phyloP scores from a whole-genome alignment of 2,888 invertebrate genomes.

The Hololepta plana region DNA sequence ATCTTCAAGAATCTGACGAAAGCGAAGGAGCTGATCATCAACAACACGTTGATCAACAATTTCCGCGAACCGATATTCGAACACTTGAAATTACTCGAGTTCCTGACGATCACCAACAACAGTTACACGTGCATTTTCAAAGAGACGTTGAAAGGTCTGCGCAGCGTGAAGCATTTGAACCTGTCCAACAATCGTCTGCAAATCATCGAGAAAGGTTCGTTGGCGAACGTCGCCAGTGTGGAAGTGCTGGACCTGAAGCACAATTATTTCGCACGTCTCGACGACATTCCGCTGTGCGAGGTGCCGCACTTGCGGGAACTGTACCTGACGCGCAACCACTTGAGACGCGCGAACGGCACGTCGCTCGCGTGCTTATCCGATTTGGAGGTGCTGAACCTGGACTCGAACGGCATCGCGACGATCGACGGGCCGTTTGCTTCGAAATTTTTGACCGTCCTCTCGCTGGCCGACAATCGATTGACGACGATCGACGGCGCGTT shows the following conservation, averaged over 20 bases:
- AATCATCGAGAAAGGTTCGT: slow-evolving; percentile 1
- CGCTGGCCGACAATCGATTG: too few species aligned
- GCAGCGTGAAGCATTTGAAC: slow-evolving; percentile 1
- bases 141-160: not conserved
- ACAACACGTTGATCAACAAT: slow-evolving; percentile 10
- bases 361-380: slow-evolving; percentile 3
- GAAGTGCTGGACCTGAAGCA: slow-evolving; percentile 2
- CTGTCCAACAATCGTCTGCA: not conserved
- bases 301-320: not conserved
- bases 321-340: not conserved
- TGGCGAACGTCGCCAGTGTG: slow-evolving; percentile 4
- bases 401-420: too few species aligned
- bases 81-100: slow-evolving; percentile 12
- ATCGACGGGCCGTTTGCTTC: too few species aligned
- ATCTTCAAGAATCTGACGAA: slow-evolving; percentile 18
- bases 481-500: too few species aligned
- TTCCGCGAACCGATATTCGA: slow-evolving; percentile 11
- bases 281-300: slow-evolving; percentile 4
- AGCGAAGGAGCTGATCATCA: slow-evolving; percentile 16
- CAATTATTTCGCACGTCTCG: slow-evolving; percentile 3
- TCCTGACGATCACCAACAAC: slow-evolving; percentile 7
- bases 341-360: not conserved
- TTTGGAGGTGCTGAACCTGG: slow-evolving; percentile 4
- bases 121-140: slow-evolving; percentile 1
- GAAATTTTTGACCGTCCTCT: not conserved